Base-by-base conservation (phyloP, 2,113 vertebrate genomes). In the Castor canadensis region DNA sequence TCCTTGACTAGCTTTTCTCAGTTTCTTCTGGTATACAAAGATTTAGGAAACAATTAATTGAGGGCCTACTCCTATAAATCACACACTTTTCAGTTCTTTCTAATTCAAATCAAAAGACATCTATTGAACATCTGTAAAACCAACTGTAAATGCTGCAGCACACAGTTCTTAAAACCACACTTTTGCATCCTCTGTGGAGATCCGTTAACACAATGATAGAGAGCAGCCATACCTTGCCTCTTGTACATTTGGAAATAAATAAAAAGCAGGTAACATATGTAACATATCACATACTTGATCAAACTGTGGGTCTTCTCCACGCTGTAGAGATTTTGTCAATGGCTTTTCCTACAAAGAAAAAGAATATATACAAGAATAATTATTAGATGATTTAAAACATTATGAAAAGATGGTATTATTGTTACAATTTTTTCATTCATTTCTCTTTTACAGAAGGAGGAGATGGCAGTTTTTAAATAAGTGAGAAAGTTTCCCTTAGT, bases 261-360 rank as follows among this genome's bases (percentile, higher is more conserved):
- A 60, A 85, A 88, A 86, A 38, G 3, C 22, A 62, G 15, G 52
- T 8, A 69, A 82, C n/a, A 73, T 38, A 84, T 22, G 17, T 13
- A 80, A n/a, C 6, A 15, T 19, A 69, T 35, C 40, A 98, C 99
- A 98, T 98, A 99, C 99, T 98, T 99, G 99, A 98, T 99, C 99
- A 99, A 99, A 99, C 89, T 99, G 99, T 80, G 99, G 98, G 98
- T 99, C 99, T 98, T 99, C 99, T 97, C 99, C 99, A 98, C 99
- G 99, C 97, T 99, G 99, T 30, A 99, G 98, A 76, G 99, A 99
- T 98, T 99, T 99, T 93, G 99, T 99, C 98, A 99, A 98, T 38
- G 99, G 99, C 97, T 99, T 99, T 97, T 99, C 99, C 99, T 99
- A 88, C 32, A 98, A 98, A 89, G 92, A 97, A 98, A 97, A 96